A percentile compares a stretch with the other conserved stretches of the same genome.
Evolutionary conservation across 1,140 invertebrate genomes (phyloP).

Genomic region (Macrosteles quadrilineatus): DNA sequence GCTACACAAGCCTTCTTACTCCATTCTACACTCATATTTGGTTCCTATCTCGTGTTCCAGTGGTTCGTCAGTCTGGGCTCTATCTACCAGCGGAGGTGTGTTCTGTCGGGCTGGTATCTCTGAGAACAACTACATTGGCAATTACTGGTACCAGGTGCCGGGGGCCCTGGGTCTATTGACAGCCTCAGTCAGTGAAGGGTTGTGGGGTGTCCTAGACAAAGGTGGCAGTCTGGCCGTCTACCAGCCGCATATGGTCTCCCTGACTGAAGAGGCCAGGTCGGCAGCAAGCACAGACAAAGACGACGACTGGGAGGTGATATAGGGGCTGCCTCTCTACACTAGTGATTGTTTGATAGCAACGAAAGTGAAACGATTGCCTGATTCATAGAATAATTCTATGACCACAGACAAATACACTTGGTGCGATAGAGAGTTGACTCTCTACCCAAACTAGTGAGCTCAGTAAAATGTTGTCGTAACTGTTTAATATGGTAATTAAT

Average conservation of each 20-base stretch:
- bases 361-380: too few relatives aligned
- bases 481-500: too few relatives aligned
- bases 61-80: constrained; percentile 55
- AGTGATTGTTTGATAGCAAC: too few relatives aligned
- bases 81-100: constrained; percentile 53
- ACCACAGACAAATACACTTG: too few relatives aligned
- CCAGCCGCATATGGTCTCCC: constrained; percentile 5
- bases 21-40: too few relatives aligned
- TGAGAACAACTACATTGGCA: constrained; percentile 54
- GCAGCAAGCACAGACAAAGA: background rate
- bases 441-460: too few relatives aligned
- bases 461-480: too few relatives aligned
- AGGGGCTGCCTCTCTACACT: too few relatives aligned
- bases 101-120: constrained; percentile 55
- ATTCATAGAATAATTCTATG: too few relatives aligned
- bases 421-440: too few relatives aligned
- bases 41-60: too few relatives aligned
- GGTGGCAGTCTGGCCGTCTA: constrained; percentile 17
- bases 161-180: constrained; percentile 51
- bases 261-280: background rate
- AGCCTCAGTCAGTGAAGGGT: constrained; percentile 39
- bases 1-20: too few relatives aligned
- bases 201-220: constrained; percentile 35
- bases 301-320: constrained; percentile 29
- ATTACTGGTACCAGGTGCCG: constrained; percentile 59